Conservation (phyloP, 2,888 invertebrate species). For the Fragum fragum region DNA sequence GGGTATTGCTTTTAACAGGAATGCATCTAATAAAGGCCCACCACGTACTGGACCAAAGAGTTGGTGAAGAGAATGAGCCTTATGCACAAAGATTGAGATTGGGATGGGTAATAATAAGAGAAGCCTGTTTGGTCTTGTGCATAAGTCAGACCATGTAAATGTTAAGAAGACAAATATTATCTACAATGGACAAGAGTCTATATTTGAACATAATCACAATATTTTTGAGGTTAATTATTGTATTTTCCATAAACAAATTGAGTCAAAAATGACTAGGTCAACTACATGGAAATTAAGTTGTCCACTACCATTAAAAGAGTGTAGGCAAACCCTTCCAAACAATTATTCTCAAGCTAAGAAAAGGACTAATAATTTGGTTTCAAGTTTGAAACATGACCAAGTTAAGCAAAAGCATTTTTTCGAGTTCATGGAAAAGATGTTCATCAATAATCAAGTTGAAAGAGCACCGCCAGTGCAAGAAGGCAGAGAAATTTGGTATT, state of each 20-base stretch:
- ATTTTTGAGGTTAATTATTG: slow-evolving; percentile 32
- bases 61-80: slow-evolving; percentile 22
- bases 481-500: too few relatives aligned
- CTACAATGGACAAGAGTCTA: slow-evolving; percentile 32
- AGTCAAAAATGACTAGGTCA: slow-evolving; percentile 1
- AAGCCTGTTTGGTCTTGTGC: too few relatives aligned
- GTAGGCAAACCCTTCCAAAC: too few relatives aligned
- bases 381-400: too few relatives aligned
- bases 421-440: too few relatives aligned
- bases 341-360: slow-evolving; percentile 15
- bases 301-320: too few relatives aligned
- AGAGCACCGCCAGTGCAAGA: too few relatives aligned
- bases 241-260: slow-evolving; percentile 20
- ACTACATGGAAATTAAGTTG: not conserved
- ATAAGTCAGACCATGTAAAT: too few relatives aligned
- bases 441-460: too few relatives aligned
- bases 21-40: slow-evolving; percentile 32
- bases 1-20: slow-evolving; percentile 25
- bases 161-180: slow-evolving; percentile 42
- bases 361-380: too few relatives aligned
- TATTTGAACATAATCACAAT: slow-evolving; percentile 35
- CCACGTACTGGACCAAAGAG: slow-evolving; percentile 37
- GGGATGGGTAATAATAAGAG: slow-evolving; percentile 43
- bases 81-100: slow-evolving; percentile 44
- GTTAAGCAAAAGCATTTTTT: too few relatives aligned